Evolutionary conservation across 2,113 vertebrate species (phyloP).

Genomic region (Gadus macrocephalus): DNA sequence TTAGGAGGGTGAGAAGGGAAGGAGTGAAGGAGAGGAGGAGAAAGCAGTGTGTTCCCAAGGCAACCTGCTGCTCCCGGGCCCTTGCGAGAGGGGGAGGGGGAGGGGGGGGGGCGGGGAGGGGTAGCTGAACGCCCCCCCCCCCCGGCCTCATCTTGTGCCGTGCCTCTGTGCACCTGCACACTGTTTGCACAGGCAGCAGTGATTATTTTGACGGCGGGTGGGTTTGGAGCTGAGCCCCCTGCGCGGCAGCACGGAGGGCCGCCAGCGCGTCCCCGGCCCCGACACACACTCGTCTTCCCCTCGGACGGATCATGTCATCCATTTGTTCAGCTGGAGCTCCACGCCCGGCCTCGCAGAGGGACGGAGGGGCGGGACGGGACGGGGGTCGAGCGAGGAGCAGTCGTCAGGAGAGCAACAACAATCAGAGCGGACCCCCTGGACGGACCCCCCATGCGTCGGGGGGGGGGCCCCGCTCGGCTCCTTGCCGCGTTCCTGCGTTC

Average conservation of each 20-base stretch:
- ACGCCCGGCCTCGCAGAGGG: background rate
- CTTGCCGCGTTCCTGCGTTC: no score
- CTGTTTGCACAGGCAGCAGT: constrained; percentile 68
- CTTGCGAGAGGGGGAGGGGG: constrained; percentile 51
- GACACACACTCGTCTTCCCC: constrained; percentile 16
- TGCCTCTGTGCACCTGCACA: constrained; percentile 62
- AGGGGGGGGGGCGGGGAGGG: constrained; percentile 52
- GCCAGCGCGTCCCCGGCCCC: background rate
- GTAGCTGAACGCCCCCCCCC: no score
- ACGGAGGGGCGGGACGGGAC: constrained; percentile 19
- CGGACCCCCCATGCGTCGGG: background rate
- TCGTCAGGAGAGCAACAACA: constrained; percentile 46
- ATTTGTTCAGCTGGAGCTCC: constrained; percentile 65
- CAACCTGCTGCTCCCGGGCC: constrained; percentile 69
- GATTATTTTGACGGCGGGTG: constrained; percentile 68
- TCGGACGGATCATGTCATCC: constrained; percentile 39
- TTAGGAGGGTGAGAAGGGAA: background rate
- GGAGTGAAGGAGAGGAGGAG: constrained; percentile 58
- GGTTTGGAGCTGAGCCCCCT: constrained; percentile 49
- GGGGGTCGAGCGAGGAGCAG: constrained; percentile 4
- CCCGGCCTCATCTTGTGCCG: constrained; percentile 52
- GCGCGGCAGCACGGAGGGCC: constrained; percentile 18
- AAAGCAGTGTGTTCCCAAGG: constrained; percentile 69
- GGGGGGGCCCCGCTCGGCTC: no score
- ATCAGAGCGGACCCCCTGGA: constrained; percentile 30